Conservation (phyloP, 1,140 invertebrate species). For the Lepidurus couesii region DNA sequence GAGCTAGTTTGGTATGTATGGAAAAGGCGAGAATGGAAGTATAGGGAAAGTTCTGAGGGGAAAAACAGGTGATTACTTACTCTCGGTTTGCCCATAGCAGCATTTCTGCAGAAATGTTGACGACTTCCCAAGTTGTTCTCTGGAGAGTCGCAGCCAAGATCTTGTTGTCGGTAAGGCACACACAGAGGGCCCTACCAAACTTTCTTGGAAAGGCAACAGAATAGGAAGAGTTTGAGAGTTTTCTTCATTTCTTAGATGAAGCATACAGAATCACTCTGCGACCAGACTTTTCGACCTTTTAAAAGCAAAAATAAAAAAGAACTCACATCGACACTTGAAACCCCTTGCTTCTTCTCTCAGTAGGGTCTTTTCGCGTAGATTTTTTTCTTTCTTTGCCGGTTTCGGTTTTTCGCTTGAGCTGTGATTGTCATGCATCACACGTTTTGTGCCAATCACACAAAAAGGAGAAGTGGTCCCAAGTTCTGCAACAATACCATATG, state of each 20-base stretch:
- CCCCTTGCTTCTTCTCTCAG: background rate
- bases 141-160: constrained; percentile 3
- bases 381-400: background rate
- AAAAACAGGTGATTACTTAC: constrained; percentile 18
- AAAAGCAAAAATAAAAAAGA: background rate
- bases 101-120: constrained; percentile 10
- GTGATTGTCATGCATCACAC: background rate
- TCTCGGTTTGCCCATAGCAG: background rate
- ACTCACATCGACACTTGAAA: background rate
- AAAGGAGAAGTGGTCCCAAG: background rate
- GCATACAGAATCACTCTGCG: background rate
- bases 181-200: background rate
- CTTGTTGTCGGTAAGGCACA: background rate
- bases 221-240: background rate
- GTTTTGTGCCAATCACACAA: background rate
- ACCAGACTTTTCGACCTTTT: background rate
- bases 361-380: background rate
- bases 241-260: background rate
- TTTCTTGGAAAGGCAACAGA: background rate
- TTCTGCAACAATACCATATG: background rate
- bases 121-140: constrained; percentile 18
- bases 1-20: background rate
- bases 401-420: background rate
- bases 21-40: background rate
- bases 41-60: background rate